phyloP scores from a whole-genome alignment of 1,140 invertebrate genomes.

The Diabrotica undecimpunctata region DNA sequence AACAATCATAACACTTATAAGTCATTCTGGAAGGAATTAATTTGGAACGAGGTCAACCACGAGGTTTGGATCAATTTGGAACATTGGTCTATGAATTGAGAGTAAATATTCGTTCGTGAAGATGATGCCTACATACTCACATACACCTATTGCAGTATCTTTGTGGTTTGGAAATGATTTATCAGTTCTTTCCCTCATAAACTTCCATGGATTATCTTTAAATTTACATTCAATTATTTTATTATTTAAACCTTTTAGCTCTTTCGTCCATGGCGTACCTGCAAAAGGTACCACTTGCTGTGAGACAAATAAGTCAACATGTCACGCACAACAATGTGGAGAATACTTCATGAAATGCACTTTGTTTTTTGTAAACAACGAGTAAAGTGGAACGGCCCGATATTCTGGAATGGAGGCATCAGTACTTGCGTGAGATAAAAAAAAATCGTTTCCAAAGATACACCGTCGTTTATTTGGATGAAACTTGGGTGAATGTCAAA shows the following conservation, averaged over 20 bases:
- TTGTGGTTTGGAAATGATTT: slow-evolving; percentile 94
- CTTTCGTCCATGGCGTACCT: slow-evolving; percentile 73
- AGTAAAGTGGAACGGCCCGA: too few species aligned
- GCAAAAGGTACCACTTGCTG: slow-evolving; percentile 61
- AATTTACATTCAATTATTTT: slow-evolving; percentile 96
- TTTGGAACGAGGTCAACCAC: slow-evolving; percentile 60
- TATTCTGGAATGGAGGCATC: too few species aligned
- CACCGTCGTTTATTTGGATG: too few species aligned
- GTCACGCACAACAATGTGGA: too few species aligned
- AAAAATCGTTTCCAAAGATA: too few species aligned
- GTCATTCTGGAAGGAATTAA: slow-evolving; percentile 56
- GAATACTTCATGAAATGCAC: too few species aligned
- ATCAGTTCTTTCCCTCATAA: slow-evolving; percentile 94
- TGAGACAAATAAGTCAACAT: slow-evolving; percentile 79
- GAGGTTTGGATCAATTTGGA: too few species aligned
- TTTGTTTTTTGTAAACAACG: too few species aligned
- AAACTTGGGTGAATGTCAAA: too few species aligned
- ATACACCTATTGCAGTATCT: slow-evolving; percentile 72
- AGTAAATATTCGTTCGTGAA: slow-evolving; percentile 80
- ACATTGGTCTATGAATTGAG: slow-evolving; percentile 65
- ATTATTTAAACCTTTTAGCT: slow-evolving; percentile 74
- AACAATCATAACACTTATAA: slow-evolving; percentile 39
- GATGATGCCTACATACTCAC: slow-evolving; percentile 72
- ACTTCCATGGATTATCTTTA: slow-evolving; percentile 78
- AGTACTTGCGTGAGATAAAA: too few species aligned